A percentile compares a stretch with the other conserved stretches of the same genome.
Conservation (phyloP, 2,113 vertebrate species). For the Spea bombifrons region DNA sequence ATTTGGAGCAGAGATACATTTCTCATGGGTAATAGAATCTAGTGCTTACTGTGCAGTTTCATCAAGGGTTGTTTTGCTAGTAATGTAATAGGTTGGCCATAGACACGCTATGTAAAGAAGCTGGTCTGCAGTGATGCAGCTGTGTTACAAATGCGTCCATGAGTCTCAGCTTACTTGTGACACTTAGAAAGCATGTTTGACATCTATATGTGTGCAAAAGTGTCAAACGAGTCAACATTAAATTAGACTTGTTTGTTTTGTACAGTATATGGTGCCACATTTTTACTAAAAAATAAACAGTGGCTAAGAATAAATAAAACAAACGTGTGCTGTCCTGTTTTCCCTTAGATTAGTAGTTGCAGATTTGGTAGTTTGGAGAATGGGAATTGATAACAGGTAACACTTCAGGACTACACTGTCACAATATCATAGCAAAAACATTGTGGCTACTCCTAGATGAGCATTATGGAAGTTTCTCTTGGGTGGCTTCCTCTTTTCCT, state of each 20-base stretch:
- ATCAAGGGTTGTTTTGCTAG: not conserved
- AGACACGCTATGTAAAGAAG: conserved; percentile 16
- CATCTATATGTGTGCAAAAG: not conserved
- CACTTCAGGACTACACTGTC: no score
- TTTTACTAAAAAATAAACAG: not conserved
- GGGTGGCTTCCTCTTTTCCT: no score
- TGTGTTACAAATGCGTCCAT: conserved; percentile 14
- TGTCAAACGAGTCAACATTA: conserved; percentile 22
- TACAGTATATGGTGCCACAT: not conserved
- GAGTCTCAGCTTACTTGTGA: conserved; percentile 11
- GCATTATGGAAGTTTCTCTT: no score
- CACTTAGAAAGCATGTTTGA: conserved; percentile 4
- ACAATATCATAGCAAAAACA: no score
- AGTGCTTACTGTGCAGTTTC: not conserved
- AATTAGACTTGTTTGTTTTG: conserved; percentile 10
- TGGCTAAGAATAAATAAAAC: no score
- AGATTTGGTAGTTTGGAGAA: no score
- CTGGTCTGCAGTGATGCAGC: conserved; percentile 4
- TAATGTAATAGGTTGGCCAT: conserved; percentile 4
- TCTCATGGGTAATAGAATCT: not conserved
- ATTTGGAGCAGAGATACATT: not conserved
- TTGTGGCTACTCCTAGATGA: no score
- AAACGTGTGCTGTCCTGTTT: no score
- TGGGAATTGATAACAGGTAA: no score
- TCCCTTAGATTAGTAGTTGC: no score